These are phyloP conservation scores for Phyto melanocephala DNA, from an alignment of 2,888 invertebrate species.

Conservation along the genomic window DNA sequence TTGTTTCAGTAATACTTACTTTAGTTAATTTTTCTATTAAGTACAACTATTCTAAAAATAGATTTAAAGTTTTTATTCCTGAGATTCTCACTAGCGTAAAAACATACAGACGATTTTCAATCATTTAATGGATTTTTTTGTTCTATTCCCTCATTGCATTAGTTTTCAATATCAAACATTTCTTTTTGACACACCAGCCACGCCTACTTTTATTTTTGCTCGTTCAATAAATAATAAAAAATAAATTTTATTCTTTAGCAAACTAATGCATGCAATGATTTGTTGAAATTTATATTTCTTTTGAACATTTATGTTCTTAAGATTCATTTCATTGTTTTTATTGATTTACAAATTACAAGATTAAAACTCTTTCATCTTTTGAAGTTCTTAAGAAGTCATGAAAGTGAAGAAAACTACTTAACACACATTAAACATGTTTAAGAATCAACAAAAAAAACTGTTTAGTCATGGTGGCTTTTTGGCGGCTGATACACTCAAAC, in stretches of 20 bases:
- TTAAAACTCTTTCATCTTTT: conserved; percentile 23
- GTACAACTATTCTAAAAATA: neutral
- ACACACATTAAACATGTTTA: conserved; percentile 18
- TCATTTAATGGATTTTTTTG: conserved; percentile 39
- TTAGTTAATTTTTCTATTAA: too few species aligned
- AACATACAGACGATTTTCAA: neutral
- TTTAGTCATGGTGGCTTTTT: conserved; percentile 54
- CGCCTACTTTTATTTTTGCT: conserved; percentile 41
- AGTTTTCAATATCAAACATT: conserved; percentile 24
- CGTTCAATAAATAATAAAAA: neutral
- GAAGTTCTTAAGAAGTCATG: conserved; percentile 52
- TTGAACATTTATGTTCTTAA: too few species aligned
- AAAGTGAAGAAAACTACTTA: conserved; percentile 6
- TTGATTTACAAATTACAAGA: conserved; percentile 63
- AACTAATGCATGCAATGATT: conserved; percentile 62
- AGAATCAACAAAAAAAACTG: conserved; percentile 30
- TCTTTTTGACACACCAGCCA: conserved; percentile 43
- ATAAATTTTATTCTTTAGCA: conserved; percentile 31
- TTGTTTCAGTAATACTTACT: too few species aligned
- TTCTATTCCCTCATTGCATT: neutral
- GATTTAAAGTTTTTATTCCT: neutral
- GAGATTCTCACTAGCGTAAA: neutral
- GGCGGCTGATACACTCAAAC: conserved; percentile 27
- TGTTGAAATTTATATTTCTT: conserved; percentile 53
- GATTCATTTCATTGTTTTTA: conserved; percentile 34